Conservation (phyloP, 2,113 vertebrate genomes). For the Apaloderma vittatum region DNA sequence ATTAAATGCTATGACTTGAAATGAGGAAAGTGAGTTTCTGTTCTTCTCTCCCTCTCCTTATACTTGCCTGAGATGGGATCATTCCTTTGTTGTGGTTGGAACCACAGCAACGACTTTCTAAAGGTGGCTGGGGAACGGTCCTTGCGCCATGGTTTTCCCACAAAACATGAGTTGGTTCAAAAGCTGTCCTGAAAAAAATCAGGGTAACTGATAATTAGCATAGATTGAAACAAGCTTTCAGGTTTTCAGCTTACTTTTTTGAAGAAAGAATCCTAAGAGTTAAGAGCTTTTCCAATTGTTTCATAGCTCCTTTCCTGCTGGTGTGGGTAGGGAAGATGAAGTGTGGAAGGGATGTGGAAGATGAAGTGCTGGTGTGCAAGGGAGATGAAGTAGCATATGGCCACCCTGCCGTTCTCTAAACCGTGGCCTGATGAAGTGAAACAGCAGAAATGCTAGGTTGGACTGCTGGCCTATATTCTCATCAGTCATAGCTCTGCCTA, state of each 20-base stretch:
- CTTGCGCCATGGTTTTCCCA: not conserved
- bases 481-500: not conserved
- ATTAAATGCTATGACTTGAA: not conserved
- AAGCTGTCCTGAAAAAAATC: not conserved
- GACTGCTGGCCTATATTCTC: not conserved
- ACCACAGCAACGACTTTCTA: not conserved
- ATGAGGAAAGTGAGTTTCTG: not conserved
- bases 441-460: not conserved
- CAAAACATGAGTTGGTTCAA: not conserved
- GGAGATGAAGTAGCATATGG: rapidly evolving
- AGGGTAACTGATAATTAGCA: not conserved
- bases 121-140: not conserved
- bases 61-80: not conserved
- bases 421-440: not conserved
- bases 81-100: not conserved
- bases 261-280: not conserved
- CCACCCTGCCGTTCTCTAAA: not conserved
- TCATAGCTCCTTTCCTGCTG: not conserved
- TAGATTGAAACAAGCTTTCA: not conserved
- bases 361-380: too few relatives aligned
- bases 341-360: too few relatives aligned
- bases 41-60: not conserved
- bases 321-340: not conserved
- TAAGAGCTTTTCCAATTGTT: not conserved
- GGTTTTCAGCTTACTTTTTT: not conserved